Evolutionary conservation across 2,797 vertebrate species (phyloP).

Genomic region (Enoplosus armatus): DNA sequence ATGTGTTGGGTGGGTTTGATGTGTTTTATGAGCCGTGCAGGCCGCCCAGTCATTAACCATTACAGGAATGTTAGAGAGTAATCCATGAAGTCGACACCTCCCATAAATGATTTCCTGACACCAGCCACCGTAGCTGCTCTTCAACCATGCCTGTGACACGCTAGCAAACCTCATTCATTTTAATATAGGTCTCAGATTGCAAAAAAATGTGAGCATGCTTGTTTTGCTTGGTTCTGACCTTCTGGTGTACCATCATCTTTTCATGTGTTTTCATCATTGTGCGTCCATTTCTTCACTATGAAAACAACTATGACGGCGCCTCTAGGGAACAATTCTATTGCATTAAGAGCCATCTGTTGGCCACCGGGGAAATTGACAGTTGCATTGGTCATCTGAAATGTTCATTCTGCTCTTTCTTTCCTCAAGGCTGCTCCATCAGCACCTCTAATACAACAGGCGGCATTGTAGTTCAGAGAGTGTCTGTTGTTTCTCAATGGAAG

Average conservation of each 20-base stretch:
- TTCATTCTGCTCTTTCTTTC: conserved; percentile 36
- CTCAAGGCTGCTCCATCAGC: conserved; percentile 49
- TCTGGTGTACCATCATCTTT: neutral
- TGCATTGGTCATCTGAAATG: conserved; percentile 57
- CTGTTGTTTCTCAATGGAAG: conserved; percentile 37
- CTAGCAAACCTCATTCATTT: conserved; percentile 50
- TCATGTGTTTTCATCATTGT: conserved; percentile 17
- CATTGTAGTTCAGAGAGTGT: conserved; percentile 24
- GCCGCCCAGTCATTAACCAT: conserved; percentile 54
- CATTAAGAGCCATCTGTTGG: conserved; percentile 54
- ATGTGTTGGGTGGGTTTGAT: conserved; percentile 41
- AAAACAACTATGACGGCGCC: neutral
- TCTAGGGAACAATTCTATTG: conserved; percentile 26
- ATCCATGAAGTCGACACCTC: conserved; percentile 54
- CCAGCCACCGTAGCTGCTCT: conserved; percentile 25
- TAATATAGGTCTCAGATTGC: conserved; percentile 21
- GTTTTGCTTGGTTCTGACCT: conserved; percentile 9
- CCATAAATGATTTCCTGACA: conserved; percentile 60
- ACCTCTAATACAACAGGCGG: conserved; percentile 24
- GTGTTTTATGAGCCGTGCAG: conserved; percentile 59
- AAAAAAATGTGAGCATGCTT: neutral
- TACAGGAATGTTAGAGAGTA: conserved; percentile 47
- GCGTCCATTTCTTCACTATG: neutral
- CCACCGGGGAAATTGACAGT: conserved; percentile 57
- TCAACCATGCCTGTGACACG: conserved; percentile 39